A percentile compares a stretch with the other conserved stretches of the same genome.
Evolutionary conservation across 2,797 vertebrate species (phyloP).

Genomic region (Synaphobranchus kaupii): DNA sequence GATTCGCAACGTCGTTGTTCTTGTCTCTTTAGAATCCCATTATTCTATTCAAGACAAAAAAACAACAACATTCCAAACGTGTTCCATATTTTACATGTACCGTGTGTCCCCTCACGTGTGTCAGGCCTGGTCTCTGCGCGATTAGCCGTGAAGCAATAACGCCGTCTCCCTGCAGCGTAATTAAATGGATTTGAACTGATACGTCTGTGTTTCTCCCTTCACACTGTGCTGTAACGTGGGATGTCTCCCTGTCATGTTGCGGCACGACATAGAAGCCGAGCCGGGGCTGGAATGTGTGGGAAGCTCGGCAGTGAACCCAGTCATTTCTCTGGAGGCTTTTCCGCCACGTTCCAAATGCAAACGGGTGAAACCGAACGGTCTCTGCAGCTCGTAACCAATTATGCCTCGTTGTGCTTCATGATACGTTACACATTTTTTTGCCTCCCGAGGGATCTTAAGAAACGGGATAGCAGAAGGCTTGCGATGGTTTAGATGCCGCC

Average conservation of each 20-base stretch:
- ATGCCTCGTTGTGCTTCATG: not conserved
- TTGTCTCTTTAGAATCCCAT: not conserved
- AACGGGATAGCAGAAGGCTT: not conserved
- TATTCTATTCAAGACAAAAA: not conserved
- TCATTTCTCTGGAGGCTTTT: not conserved
- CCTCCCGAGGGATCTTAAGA: not conserved
- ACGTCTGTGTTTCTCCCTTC: not conserved
- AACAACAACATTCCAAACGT: not conserved
- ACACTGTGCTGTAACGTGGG: not conserved
- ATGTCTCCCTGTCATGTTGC: not conserved
- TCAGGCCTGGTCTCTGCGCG: not conserved
- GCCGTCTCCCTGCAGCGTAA: not conserved
- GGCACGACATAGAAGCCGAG: not conserved
- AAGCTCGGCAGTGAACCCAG: not conserved
- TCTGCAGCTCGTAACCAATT: not conserved
- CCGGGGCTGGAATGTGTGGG: not conserved
- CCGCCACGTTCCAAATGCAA: not conserved
- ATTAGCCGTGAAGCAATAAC: not conserved
- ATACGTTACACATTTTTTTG: not conserved
- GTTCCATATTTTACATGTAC: not conserved
- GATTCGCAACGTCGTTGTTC: not conserved
- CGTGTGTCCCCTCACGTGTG: not conserved
- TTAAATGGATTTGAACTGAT: not conserved
- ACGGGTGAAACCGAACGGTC: not conserved
- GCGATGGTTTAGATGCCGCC: not conserved